phyloP scores from a whole-genome alignment of 2,888 invertebrate genomes.

The Buathra laborator region DNA sequence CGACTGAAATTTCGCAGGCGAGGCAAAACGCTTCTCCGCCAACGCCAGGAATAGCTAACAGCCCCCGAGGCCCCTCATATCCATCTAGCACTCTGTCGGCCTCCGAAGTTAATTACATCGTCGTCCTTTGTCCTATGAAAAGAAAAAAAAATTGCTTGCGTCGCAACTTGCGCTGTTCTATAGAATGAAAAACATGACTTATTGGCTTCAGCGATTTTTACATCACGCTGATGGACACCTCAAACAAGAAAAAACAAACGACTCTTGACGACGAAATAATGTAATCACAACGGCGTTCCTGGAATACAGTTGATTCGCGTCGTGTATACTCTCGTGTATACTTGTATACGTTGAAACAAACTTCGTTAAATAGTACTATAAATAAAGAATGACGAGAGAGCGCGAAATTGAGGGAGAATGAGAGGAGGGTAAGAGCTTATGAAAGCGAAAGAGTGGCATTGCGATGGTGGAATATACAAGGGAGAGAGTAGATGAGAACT shows the following conservation, averaged over 20 bases:
- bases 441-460: constrained; percentile 30
- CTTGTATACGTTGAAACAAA: neutral
- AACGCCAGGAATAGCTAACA: constrained; percentile 8
- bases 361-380: constrained; percentile 30
- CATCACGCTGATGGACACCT: constrained; percentile 2
- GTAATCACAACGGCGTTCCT: neutral
- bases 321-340: neutral
- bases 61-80: constrained; percentile 35
- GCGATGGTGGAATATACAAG: constrained; percentile 68
- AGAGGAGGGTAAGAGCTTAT: constrained; percentile 23
- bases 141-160: constrained; percentile 11
- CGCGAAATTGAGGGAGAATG: constrained; percentile 37
- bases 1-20: constrained; percentile 38
- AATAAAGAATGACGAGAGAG: constrained; percentile 38
- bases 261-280: neutral
- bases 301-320: neutral
- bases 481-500: constrained; percentile 29
- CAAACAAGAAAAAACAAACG: neutral
- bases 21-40: constrained; percentile 31
- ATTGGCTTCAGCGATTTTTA: constrained; percentile 42
- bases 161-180: constrained; percentile 6
- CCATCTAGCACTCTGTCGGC: constrained; percentile 45
- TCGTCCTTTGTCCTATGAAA: constrained; percentile 39
- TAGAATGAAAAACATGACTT: constrained; percentile 34
- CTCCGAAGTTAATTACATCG: constrained; percentile 50